phyloP scores from a whole-genome alignment of 2,113 vertebrate species.

The Xerus inauris region DNA sequence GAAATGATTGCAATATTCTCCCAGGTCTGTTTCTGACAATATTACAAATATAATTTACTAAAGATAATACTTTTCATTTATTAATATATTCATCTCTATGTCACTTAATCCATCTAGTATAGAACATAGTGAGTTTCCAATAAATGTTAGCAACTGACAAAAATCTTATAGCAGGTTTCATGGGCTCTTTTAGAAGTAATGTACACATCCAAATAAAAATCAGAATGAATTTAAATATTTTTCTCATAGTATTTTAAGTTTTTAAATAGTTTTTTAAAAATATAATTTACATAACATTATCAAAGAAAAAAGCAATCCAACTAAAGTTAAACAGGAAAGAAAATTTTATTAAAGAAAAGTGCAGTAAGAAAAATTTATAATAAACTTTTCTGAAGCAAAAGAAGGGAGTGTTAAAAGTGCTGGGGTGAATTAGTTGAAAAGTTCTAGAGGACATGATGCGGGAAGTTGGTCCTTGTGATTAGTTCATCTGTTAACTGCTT shows the following conservation, averaged over 20 bases:
- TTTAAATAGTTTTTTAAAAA: neutral
- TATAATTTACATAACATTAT: neutral
- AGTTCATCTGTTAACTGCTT: too few species aligned
- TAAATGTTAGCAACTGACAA: neutral
- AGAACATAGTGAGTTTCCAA: neutral
- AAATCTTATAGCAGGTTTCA: neutral
- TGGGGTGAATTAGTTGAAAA: neutral
- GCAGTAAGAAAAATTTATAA: neutral
- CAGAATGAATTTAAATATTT: neutral
- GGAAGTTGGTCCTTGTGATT: neutral
- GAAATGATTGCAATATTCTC: neutral
- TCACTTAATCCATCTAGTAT: neutral
- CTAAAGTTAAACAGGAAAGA: neutral
- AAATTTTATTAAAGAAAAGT: neutral
- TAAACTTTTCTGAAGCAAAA: neutral
- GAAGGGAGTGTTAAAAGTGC: neutral
- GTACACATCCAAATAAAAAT: neutral
- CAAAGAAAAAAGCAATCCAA: neutral
- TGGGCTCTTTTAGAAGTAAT: neutral
- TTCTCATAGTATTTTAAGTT: neutral
- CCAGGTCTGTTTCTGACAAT: neutral
- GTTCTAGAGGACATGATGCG: neutral
- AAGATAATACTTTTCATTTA: neutral
- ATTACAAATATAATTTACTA: neutral
- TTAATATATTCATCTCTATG: neutral